Conservation (phyloP, 2,113 vertebrate genomes). For the Indicator maculatus region DNA sequence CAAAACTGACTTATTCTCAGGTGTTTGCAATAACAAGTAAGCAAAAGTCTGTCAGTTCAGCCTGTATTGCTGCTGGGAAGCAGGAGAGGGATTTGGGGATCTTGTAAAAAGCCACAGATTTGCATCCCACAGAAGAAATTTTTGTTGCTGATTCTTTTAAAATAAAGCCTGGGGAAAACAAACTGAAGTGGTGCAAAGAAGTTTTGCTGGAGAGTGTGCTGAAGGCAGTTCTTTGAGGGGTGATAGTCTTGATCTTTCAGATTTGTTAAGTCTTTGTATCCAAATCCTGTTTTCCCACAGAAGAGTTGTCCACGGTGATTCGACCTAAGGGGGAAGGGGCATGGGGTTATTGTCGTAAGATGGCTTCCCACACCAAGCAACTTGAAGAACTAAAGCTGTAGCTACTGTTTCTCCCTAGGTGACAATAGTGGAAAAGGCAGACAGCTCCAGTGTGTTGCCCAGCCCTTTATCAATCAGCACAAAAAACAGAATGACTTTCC, state of each 20-base stretch:
- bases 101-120: not conserved
- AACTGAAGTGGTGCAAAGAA: not conserved
- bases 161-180: not conserved
- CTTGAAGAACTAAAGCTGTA: not conserved
- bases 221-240: not conserved
- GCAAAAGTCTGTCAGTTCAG: not conserved
- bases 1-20: not conserved
- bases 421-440: constrained; percentile 97
- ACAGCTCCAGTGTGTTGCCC: constrained; percentile 95
- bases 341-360: not conserved
- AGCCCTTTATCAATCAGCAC: constrained; percentile 97
- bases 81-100: not conserved
- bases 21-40: not conserved
- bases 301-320: not conserved
- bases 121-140: not conserved
- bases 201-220: not conserved
- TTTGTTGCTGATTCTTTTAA: not conserved
- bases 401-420: constrained; percentile 78
- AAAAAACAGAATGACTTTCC: constrained; percentile 97
- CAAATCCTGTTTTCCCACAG: not conserved
- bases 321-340: not conserved
- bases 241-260: not conserved
- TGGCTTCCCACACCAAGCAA: not conserved
- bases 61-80: not conserved
- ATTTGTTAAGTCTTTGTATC: not conserved